Percentiles rank a stretch among this genome's conserved stretches.
These are phyloP conservation scores for Brachyhypopomus occidentalis DNA, from an alignment of 2,113 vertebrate genomes.

Conservation along the genomic window DNA sequence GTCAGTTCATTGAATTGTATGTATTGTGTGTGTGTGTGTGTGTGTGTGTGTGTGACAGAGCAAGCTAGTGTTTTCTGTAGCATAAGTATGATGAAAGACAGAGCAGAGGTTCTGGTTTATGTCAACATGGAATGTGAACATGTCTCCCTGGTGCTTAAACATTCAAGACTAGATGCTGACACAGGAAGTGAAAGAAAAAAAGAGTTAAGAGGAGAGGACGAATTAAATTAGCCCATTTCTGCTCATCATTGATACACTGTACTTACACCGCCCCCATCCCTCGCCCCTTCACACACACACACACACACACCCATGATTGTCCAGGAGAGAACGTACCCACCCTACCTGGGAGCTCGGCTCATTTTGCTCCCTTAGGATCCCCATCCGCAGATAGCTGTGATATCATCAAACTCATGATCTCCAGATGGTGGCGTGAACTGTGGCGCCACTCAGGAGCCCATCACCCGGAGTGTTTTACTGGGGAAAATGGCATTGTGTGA, in stretches of 20 bases:
- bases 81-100: neutral
- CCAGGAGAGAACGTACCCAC: no score
- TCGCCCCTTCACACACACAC: neutral
- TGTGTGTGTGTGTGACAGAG: slow-evolving; percentile 14
- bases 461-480: no score
- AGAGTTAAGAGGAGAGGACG: neutral
- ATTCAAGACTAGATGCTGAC: neutral
- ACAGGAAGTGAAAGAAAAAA: neutral
- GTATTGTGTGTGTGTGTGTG: neutral
- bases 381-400: no score
- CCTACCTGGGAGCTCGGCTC: no score
- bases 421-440: no score
- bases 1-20: no score
- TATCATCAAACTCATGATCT: no score
- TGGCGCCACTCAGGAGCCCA: no score
- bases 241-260: neutral
- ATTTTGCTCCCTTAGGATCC: no score
- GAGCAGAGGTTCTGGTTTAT: slow-evolving; percentile 1
- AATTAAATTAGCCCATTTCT: neutral
- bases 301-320: neutral
- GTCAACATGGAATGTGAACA: neutral
- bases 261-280: neutral
- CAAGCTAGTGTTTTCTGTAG: neutral
- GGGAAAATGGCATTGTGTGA: neutral
- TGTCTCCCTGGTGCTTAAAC: neutral